Percentiles rank a stretch among this genome's conserved stretches.
Evolutionary conservation across 2,113 vertebrate genomes (phyloP).

Genomic region (Eulacestoma nigropectus): DNA sequence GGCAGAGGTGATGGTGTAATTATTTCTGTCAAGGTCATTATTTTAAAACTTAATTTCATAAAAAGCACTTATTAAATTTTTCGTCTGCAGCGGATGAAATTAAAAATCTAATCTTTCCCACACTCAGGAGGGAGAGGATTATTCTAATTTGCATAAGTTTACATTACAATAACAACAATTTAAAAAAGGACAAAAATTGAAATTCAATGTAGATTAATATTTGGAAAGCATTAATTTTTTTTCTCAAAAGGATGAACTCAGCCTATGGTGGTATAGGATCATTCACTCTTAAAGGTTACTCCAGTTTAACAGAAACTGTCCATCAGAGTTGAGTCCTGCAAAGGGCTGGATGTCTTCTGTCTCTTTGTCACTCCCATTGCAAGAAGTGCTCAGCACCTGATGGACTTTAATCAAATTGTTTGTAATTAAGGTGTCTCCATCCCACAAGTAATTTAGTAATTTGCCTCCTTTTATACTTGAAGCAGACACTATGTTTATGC

Average conservation of each 20-base stretch:
- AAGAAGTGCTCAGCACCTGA: background rate
- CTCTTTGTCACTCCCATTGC: background rate
- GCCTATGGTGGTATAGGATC: accelerated
- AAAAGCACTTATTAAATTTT: background rate
- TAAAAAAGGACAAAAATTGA: background rate
- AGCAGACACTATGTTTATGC: background rate
- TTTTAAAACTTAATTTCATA: background rate
- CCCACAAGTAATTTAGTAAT: background rate
- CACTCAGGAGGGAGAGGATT: background rate
- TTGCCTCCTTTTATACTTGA: background rate
- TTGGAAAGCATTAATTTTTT: background rate
- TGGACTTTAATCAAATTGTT: background rate
- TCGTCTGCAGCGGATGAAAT: background rate
- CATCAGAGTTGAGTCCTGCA: background rate
- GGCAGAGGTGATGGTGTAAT: background rate
- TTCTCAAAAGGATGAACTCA: background rate
- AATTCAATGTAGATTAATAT: background rate
- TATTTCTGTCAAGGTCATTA: background rate
- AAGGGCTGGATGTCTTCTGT: background rate
- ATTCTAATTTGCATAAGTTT: background rate
- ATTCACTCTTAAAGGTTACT: background rate
- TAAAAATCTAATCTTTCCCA: background rate
- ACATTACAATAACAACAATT: background rate
- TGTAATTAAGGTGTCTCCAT: background rate
- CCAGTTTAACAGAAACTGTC: background rate